Base-by-base conservation (phyloP, 2,113 vertebrate genomes). In the Rana temporaria region DNA sequence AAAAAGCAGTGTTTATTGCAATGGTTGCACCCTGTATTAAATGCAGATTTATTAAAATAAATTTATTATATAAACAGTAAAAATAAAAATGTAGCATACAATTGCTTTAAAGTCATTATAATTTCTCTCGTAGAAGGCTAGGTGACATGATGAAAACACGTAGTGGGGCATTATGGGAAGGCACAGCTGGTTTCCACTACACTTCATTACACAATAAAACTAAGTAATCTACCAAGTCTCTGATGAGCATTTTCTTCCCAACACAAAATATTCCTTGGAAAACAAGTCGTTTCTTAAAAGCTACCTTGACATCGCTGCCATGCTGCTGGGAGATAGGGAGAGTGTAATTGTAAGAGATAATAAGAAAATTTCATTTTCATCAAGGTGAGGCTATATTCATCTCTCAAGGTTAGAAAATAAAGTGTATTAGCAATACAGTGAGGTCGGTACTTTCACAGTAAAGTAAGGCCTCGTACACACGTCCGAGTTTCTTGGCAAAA, bases 161-260 rank as follows among this genome's bases (percentile, higher is more conserved):
- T 30, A 22, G 48, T 18, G 4, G 5, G 42, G 69, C 48, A 71
- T 55, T 71, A 55, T 18, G n/a, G 42, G n/a, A 26, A 17, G 69
- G 6, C 69, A 55, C 69, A 71, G 69, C 9, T 71, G 69, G 69
- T 14, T 71, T 71, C 22, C 53, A 20, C 69, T 71, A 19, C 48
- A 55, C 53, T 71, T 71, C 69, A 71, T 71, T 71, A 71, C 42
- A 55, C 42, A 71, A 26, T n/a, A 71, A 22, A 71, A 55, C 20
- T 22, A 15, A 48, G 26, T 71, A 4, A 71, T 71, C 69, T 71
- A 55, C 8, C 24, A 55, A 55, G 42, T 4, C 69, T 71, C 42
- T 26, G 17, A 71, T 55, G 19, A 71, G 69, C 9, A 53, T 71
- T 71, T 69, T 48, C 22, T 48, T 17, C 16, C n/a, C 55, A 71